Base-by-base conservation (phyloP, 2,797 vertebrate genomes). In the Tapera naevia region DNA sequence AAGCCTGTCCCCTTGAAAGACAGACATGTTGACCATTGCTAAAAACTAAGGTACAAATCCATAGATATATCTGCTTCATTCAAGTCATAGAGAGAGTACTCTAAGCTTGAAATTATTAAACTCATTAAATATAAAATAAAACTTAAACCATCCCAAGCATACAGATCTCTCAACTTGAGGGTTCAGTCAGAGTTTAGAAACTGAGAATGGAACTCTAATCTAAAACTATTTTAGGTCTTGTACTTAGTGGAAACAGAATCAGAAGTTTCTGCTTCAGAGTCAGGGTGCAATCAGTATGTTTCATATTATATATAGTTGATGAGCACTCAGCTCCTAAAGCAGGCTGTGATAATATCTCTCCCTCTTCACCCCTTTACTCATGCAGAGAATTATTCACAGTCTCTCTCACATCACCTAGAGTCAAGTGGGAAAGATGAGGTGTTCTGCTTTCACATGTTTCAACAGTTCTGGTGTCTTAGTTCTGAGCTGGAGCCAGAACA, bases 271-370 rank as follows among this genome's bases (percentile, higher is more conserved):
- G 37, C 62, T 73, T 71, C n/a, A 54, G n/a, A 81, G 25, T 18
- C 33, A 75, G 45, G 23, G 9, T 57, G 7, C 17, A 53, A 33
- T 67, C 16, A 23, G 11, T 54, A 19, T 3, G 3, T 33, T n/a
- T 64, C 41, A 39, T 50, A 41, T 11, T 15, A 18, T 5, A 15
- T 13, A 19, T 17, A 54, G 28, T 15, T 0, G 0, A 32, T 9
- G 25, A 69, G 24, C 6, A 35, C 12, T 21, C 7, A 3, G 7
- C 9, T 24, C 3, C 17, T 4, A 7, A 6, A 60, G 10, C 22
- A 50, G 13, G 5, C 41, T 61, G 6, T 64, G 24, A 10, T 15
- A 32, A 7, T 13, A 18, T 2, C 43, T 80, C 37, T 84, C 5
- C 9, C 1, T 17, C n/a, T 53, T 75, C 32, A 30, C 25, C 25